These are phyloP conservation scores for Stenoptilia bipunctidactyla DNA, from an alignment of 2,888 invertebrate genomes.

Conservation along the genomic window DNA sequence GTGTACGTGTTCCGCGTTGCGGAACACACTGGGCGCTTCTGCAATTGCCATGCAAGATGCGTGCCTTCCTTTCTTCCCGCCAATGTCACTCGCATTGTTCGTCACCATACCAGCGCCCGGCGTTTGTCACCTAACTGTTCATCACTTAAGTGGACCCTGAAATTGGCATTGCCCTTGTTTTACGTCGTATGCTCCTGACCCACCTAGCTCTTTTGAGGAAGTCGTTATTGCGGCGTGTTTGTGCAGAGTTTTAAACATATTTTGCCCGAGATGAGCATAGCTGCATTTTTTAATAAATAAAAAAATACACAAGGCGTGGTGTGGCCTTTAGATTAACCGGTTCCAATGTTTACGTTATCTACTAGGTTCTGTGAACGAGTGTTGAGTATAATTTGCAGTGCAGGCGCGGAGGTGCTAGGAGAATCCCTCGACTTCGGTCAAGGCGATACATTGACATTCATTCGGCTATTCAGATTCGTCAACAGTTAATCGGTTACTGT, in stretches of 20 bases:
- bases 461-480: slow-evolving; percentile 42
- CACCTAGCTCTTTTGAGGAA: slow-evolving; percentile 30
- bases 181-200: slow-evolving; percentile 35
- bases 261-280: neutral
- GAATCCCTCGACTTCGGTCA: slow-evolving; percentile 51
- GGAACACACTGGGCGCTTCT: slow-evolving; percentile 26
- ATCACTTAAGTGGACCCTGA: slow-evolving; percentile 57
- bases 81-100: slow-evolving; percentile 62
- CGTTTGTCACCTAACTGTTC: slow-evolving; percentile 51
- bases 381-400: slow-evolving; percentile 25
- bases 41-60: slow-evolving; percentile 48
- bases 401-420: slow-evolving; percentile 13
- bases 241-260: neutral
- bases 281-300: too few species aligned
- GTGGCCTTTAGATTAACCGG: slow-evolving; percentile 54
- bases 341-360: slow-evolving; percentile 36
- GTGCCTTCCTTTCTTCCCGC: slow-evolving; percentile 65
- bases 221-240: slow-evolving; percentile 12
- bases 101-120: slow-evolving; percentile 27
- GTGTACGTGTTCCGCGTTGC: slow-evolving; percentile 14
- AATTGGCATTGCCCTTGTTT: slow-evolving; percentile 66
- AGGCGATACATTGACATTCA: slow-evolving; percentile 67
- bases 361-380: slow-evolving; percentile 24
- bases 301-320: neutral
- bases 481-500: slow-evolving; percentile 29